Percentiles rank a stretch among this genome's conserved stretches.
These are phyloP conservation scores for Spilosoma lubricipeda DNA, from an alignment of 2,888 invertebrate genomes.

Conservation along the genomic window DNA sequence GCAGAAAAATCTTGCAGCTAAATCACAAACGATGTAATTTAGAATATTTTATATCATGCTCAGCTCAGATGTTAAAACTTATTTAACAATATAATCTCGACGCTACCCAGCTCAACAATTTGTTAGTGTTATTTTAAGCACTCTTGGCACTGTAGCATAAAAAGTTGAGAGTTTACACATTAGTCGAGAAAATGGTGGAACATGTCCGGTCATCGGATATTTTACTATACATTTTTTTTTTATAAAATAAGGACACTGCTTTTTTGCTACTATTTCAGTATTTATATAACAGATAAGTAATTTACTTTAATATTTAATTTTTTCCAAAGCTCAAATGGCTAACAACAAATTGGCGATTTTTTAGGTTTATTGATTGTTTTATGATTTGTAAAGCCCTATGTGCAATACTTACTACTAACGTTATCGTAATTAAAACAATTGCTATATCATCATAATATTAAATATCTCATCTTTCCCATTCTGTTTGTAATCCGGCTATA, in stretches of 20 bases:
- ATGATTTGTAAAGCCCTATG: neutral
- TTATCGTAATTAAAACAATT: neutral
- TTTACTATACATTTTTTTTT: neutral
- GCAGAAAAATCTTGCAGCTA: neutral
- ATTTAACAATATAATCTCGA: conserved; percentile 24
- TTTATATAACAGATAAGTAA: neutral
- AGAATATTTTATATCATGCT: conserved; percentile 10
- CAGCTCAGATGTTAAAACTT: conserved; percentile 20
- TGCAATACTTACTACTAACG: neutral
- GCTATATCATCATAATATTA: neutral
- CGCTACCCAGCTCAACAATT: conserved; percentile 19
- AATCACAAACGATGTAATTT: conserved; percentile 17
- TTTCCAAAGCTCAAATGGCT: neutral
- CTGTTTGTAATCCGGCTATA: neutral
- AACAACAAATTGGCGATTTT: neutral
- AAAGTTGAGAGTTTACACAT: conserved; percentile 21
- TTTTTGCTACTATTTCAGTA: neutral
- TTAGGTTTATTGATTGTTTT: neutral
- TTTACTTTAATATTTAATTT: neutral
- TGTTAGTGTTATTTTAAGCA: conserved; percentile 23
- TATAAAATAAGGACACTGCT: neutral
- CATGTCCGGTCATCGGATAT: neutral
- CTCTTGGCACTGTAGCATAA: conserved; percentile 21
- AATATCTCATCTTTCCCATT: too few relatives aligned
- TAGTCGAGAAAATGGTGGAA: neutral